Conservation (phyloP, 2,888 invertebrate species). For the Lasioglossum calceatum region DNA sequence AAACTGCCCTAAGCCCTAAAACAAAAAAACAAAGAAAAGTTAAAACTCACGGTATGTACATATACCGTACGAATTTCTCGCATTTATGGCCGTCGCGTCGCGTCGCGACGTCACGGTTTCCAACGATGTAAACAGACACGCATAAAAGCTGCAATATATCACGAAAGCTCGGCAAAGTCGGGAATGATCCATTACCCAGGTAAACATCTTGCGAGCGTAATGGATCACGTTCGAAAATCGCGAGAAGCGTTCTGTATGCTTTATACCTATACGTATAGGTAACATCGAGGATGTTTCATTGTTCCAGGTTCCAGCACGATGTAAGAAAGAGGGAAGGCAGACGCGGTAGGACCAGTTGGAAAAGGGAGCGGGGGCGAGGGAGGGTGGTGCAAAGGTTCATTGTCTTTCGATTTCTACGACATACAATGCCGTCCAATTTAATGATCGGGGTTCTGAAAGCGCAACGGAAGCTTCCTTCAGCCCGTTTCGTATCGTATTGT, state of each 20-base stretch:
- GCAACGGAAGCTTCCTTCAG: constrained; percentile 67
- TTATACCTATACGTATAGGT: neutral
- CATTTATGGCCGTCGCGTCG: neutral
- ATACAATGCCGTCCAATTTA: constrained; percentile 65
- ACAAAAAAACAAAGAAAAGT: neutral
- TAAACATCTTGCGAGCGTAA: neutral
- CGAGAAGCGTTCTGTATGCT: neutral
- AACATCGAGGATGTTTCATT: constrained; percentile 32
- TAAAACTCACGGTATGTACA: neutral
- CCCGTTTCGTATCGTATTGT: constrained; percentile 66
- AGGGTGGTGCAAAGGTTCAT: constrained; percentile 48
- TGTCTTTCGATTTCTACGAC: constrained; percentile 58
- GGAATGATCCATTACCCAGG: neutral
- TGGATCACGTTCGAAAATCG: constrained; percentile 12
- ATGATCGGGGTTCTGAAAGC: constrained; percentile 64
- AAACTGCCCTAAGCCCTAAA: too few species aligned
- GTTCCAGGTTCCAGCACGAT: constrained; percentile 1
- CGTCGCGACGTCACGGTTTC: neutral
- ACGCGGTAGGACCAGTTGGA: neutral
- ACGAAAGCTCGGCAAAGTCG: neutral
- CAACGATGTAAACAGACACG: neutral
- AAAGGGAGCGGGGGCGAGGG: too few species aligned
- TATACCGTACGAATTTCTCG: neutral
- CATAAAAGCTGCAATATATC: neutral
- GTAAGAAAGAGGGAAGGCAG: neutral